A percentile compares a stretch with the other conserved stretches of the same genome.
phyloP scores from a whole-genome alignment of 2,888 invertebrate species.

The Cryptophagus acutangulus region DNA sequence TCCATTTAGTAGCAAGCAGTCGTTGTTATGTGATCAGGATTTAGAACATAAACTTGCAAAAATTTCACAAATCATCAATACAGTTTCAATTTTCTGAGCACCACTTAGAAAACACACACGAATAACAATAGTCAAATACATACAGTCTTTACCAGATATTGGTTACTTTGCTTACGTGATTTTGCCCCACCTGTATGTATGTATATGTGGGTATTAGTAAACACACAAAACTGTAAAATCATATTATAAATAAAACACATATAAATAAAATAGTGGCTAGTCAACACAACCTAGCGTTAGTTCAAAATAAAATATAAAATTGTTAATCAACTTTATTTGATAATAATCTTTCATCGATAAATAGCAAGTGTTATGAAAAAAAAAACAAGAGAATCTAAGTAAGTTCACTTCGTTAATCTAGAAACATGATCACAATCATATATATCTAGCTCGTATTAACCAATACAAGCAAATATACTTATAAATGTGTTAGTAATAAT shows the following conservation, averaged over 20 bases:
- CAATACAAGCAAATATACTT: too few relatives aligned
- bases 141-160: slow-evolving; percentile 50
- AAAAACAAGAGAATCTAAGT: slow-evolving; percentile 41
- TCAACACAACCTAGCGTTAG: slow-evolving; percentile 44
- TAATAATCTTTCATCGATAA: slow-evolving; percentile 35
- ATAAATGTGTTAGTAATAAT: too few relatives aligned
- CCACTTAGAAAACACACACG: slow-evolving; percentile 50
- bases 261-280: slow-evolving; percentile 36
- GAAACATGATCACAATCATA: too few relatives aligned
- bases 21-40: slow-evolving; percentile 45
- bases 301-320: slow-evolving; percentile 40
- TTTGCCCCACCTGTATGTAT: slow-evolving; percentile 51
- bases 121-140: slow-evolving; percentile 50
- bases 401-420: slow-evolving; percentile 38
- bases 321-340: slow-evolving; percentile 41
- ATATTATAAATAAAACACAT: slow-evolving; percentile 13
- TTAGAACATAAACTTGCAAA: slow-evolving; percentile 49
- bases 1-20: slow-evolving; percentile 42
- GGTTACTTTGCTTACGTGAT: slow-evolving; percentile 51
- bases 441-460: too few relatives aligned
- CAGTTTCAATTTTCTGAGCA: slow-evolving; percentile 49
- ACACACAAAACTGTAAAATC: slow-evolving; percentile 38
- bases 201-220: slow-evolving; percentile 51
- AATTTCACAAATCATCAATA: slow-evolving; percentile 47
- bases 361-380: slow-evolving; percentile 45